These are phyloP conservation scores for Natrix natrix DNA, from an alignment of 2,797 vertebrate genomes.

Conservation along the genomic window DNA sequence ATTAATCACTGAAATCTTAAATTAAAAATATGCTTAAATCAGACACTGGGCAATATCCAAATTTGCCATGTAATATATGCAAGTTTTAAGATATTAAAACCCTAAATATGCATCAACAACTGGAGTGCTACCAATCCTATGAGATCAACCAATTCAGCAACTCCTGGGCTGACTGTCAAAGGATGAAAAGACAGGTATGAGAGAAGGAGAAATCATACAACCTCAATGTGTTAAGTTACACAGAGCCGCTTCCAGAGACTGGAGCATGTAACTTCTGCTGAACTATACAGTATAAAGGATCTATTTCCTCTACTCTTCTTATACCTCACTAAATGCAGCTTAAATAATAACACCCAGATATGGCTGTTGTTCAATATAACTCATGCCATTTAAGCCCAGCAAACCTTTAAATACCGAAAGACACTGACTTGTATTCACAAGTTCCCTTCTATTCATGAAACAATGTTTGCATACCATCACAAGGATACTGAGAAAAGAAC, in stretches of 20 bases:
- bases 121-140: background rate
- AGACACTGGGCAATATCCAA: background rate
- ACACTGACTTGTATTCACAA: background rate
- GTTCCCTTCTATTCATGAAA: background rate
- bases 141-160: background rate
- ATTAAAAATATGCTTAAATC: background rate
- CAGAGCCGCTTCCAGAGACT: background rate
- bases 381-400: background rate
- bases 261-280: conserved; percentile 1
- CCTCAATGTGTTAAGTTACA: background rate
- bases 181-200: background rate
- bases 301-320: conserved; percentile 3
- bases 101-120: background rate
- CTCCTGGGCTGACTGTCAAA: background rate
- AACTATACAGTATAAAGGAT: background rate
- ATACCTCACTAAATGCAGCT: conserved; percentile 8
- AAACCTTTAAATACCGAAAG: conserved; percentile 2
- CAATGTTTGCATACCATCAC: background rate
- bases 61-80: background rate
- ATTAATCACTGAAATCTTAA: background rate
- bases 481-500: background rate
- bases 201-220: conserved; percentile 12
- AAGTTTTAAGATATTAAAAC: background rate
- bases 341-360: conserved; percentile 43
- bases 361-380: background rate